Conservation (phyloP, 2,888 invertebrate genomes). For the Entomobrya proxima region DNA sequence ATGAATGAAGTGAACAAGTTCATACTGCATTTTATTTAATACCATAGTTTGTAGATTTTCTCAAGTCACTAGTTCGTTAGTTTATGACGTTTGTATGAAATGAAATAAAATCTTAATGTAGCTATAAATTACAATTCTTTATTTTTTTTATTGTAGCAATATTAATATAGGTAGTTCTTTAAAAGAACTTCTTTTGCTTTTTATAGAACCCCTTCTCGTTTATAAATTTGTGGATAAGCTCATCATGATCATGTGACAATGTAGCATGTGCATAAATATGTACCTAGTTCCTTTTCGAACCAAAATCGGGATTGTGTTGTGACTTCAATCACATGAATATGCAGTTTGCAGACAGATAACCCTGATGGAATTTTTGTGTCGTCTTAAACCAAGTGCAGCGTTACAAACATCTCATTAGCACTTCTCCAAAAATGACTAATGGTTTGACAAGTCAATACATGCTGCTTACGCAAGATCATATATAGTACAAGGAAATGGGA, state of each 20-base stretch:
- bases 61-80: constrained; percentile 11
- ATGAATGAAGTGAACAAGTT: background rate
- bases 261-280: too few species aligned
- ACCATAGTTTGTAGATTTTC: background rate
- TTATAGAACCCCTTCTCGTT: too few species aligned
- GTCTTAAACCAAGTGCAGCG: background rate
- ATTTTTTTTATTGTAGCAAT: background rate
- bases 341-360: background rate
- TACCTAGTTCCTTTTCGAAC: too few species aligned
- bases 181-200: too few species aligned
- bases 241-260: too few species aligned
- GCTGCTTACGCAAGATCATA: background rate
- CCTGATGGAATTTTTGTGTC: background rate
- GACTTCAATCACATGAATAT: too few species aligned
- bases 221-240: too few species aligned
- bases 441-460: constrained; percentile 16
- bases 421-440: constrained; percentile 19
- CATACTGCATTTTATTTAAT: background rate
- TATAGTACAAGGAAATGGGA: background rate
- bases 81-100: constrained; percentile 19
- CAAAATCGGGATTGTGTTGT: too few species aligned
- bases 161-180: background rate
- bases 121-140: too few species aligned
- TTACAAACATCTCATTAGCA: constrained; percentile 28
- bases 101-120: background rate